Conservation (phyloP, 2,888 invertebrate genomes). For the Dolomedes plantarius region DNA sequence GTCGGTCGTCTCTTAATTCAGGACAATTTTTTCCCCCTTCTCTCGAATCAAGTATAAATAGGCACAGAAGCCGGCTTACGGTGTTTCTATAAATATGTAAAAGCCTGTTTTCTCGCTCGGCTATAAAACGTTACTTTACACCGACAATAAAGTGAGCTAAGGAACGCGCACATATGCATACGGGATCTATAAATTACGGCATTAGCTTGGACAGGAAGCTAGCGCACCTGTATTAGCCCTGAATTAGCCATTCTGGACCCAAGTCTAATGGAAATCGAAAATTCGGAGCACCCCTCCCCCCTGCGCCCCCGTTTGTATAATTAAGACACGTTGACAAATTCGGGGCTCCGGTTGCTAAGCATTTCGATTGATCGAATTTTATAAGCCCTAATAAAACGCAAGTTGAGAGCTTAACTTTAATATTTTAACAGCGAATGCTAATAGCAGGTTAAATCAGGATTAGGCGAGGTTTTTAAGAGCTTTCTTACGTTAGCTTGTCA, state of each 20-base stretch:
- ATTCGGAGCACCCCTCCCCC: neutral
- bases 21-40: neutral
- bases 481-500: neutral
- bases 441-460: conserved; percentile 45
- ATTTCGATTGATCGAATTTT: conserved; percentile 23
- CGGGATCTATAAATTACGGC: conserved; percentile 60
- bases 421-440: conserved; percentile 27
- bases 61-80: neutral
- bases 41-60: neutral
- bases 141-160: conserved; percentile 32
- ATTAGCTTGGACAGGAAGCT: conserved; percentile 56
- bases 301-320: conserved; percentile 19
- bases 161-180: conserved; percentile 51
- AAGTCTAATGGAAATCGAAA: conserved; percentile 19
- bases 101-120: conserved; percentile 29
- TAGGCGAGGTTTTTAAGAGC: conserved; percentile 8
- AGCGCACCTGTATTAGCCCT: conserved; percentile 57
- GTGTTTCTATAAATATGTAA: conserved; percentile 57
- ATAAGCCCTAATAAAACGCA: conserved; percentile 35
- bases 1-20: too few relatives aligned
- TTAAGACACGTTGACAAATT: conserved; percentile 69
- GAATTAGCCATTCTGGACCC: conserved; percentile 39
- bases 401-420: conserved; percentile 31
- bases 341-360: conserved; percentile 46
- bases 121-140: conserved; percentile 39